These are phyloP conservation scores for Hoplias malabaricus DNA, from an alignment of 2,113 vertebrate genomes.

Conservation along the genomic window DNA sequence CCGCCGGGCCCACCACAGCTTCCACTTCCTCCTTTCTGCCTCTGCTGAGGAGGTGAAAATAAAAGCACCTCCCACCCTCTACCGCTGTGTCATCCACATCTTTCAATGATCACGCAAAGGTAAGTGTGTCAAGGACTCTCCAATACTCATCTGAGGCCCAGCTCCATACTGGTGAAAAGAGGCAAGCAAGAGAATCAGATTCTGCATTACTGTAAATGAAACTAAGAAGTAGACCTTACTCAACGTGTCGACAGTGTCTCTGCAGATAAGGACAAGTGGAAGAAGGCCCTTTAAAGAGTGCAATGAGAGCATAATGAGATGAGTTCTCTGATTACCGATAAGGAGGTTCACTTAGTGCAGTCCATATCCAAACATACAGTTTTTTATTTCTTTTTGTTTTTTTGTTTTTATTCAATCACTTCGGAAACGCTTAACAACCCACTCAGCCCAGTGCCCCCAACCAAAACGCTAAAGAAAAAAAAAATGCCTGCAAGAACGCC, in stretches of 20 bases:
- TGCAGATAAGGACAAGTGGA: constrained; percentile 46
- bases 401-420: constrained; percentile 49
- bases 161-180: constrained; percentile 30
- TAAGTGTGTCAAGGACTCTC: constrained; percentile 55
- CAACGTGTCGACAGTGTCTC: constrained; percentile 27
- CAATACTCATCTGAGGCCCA: constrained; percentile 34
- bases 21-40: constrained; percentile 70
- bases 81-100: constrained; percentile 35
- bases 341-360: constrained; percentile 34
- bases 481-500: neutral
- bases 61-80: constrained; percentile 54
- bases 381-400: too few relatives aligned
- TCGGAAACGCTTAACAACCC: constrained; percentile 41
- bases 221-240: constrained; percentile 37
- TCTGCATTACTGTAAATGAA: constrained; percentile 41
- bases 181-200: constrained; percentile 40
- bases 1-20: constrained; percentile 62
- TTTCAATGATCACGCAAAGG: constrained; percentile 37
- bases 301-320: constrained; percentile 58
- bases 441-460: constrained; percentile 2
- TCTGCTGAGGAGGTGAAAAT: constrained; percentile 38
- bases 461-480: constrained; percentile 20
- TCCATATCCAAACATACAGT: constrained; percentile 34
- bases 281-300: constrained; percentile 51
- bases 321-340: constrained; percentile 58